Evolutionary conservation across 2,888 invertebrate genomes (phyloP).

Genomic region (Hemaris fuciformis): DNA sequence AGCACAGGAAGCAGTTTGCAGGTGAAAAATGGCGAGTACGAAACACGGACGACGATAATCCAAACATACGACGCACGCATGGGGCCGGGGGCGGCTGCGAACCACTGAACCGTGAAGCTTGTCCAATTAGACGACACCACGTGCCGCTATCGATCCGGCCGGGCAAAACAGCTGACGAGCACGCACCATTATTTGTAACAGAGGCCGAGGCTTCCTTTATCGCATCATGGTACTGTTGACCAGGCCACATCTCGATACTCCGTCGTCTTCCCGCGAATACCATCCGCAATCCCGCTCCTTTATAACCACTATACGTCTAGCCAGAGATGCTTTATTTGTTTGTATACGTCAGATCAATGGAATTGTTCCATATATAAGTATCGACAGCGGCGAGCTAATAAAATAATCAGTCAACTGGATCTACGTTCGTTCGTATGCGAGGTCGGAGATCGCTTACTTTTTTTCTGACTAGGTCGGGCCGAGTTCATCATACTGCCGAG

Average conservation of each 20-base stretch:
- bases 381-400: neutral
- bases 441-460: neutral
- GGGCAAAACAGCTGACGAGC: neutral
- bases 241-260: neutral
- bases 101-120: conserved; percentile 23
- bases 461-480: neutral
- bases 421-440: neutral
- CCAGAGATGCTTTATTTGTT: conserved; percentile 4
- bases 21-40: conserved; percentile 1
- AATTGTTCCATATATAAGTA: conserved; percentile 1
- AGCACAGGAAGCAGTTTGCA: neutral
- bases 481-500: neutral
- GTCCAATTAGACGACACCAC: conserved; percentile 40
- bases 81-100: conserved; percentile 27
- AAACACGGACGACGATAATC: conserved; percentile 36
- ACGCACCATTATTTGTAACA: neutral
- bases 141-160: conserved; percentile 49
- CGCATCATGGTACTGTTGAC: neutral
- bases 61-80: conserved; percentile 30
- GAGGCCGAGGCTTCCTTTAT: neutral
- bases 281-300: neutral
- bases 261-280: neutral
- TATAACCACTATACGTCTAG: neutral
- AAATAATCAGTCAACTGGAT: neutral
- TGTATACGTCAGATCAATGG: conserved; percentile 8